These are phyloP conservation scores for Struthio camelus DNA, from an alignment of 2,113 vertebrate genomes.

Conservation along the genomic window DNA sequence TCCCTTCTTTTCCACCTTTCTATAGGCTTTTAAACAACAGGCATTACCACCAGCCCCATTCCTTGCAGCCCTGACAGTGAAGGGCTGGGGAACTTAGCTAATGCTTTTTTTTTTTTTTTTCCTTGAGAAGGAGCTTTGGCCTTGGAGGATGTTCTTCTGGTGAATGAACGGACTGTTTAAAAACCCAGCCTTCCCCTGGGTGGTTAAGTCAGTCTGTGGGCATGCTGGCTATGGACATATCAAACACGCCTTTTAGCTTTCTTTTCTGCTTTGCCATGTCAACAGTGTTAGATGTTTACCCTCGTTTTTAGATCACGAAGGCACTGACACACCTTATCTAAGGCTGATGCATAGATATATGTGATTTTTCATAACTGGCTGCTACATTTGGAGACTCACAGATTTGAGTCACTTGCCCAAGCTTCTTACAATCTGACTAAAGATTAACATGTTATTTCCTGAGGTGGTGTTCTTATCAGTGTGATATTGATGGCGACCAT, in stretches of 20 bases:
- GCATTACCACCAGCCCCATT: neutral
- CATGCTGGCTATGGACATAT: neutral
- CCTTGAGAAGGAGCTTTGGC: neutral
- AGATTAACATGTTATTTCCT: neutral
- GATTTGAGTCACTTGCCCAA: neutral
- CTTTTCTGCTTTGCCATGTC: neutral
- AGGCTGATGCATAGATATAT: neutral
- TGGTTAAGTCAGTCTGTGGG: too few relatives aligned
- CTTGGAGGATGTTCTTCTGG: neutral
- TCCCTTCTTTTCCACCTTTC: neutral
- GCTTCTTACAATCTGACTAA: neutral
- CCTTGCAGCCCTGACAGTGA: neutral
- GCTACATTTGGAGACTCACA: neutral
- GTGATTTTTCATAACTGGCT: neutral
- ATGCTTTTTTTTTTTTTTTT: neutral
- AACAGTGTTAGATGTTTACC: neutral
- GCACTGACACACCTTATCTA: neutral
- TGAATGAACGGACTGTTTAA: neutral
- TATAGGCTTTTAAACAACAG: neutral
- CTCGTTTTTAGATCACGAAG: neutral
- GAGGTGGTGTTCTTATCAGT: neutral
- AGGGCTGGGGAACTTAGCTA: neutral
- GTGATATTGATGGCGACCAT: fast-evolving
- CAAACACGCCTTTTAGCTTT: neutral
- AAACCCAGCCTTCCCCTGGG: too few relatives aligned